Base-by-base conservation (phyloP, 2,113 vertebrate species). In the Rattus rattus region DNA sequence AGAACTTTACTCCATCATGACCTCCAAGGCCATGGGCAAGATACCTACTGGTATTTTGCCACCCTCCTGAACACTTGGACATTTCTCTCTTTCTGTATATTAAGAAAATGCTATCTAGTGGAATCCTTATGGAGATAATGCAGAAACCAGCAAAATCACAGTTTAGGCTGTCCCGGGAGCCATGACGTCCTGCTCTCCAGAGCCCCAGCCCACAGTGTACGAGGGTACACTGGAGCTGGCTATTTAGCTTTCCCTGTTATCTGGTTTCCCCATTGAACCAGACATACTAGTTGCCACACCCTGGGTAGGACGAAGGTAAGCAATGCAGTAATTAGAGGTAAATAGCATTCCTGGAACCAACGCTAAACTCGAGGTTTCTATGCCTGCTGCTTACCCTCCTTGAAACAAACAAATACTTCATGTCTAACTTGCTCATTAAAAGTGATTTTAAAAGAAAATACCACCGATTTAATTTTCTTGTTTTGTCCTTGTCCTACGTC, bases 21-120 rank as follows among this genome's bases (percentile, higher is more conserved):
- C 67, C 90, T 95, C 91, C 80, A 79, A 2, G 1, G 5, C 94
- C 83, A 77, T 47, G 28, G 30, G 5, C 47, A 95, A 5, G 67
- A 49, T 90, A 79, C 80, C 94, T 96, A 67, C 96, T 96, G 73
- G 28, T 26, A 91, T 88, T 90, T 79, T 22, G 39, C 95, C 85
- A 1, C 65, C 95, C 97, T 69, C 16, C 93, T 61, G 85, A 86
- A 76, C 81, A 65, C 85, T 84, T 54, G 24, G 49, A 84, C 28
- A 65, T 83, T 84, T 91, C 70, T 69, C 43, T 65, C 47, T 67
- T 49, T 86, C 77, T 86, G 7, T 88, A 87, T 91, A 79, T 69
- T 86, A 39, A 86, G 88, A 93, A 33, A 49, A 63, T 56, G 47
- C 33, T 67, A 33, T 75, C 24, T 93, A 33, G 36, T 86, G 22